Percentiles rank a stretch among this genome's conserved stretches.
These are phyloP conservation scores for Burhinus bistriatus DNA, from an alignment of 2,113 vertebrate species.

Conservation along the genomic window DNA sequence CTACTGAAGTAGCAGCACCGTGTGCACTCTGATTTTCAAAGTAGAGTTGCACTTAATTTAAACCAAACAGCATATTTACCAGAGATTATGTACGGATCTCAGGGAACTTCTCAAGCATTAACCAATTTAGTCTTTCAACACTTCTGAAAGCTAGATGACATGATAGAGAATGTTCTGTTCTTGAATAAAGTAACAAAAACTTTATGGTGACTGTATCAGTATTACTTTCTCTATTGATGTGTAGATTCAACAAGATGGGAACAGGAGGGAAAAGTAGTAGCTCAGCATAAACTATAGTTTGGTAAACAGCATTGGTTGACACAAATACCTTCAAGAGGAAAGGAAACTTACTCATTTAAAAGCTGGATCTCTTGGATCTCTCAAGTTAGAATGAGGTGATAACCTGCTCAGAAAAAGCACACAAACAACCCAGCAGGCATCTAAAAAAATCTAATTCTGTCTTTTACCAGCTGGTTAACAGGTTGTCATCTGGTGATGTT, in stretches of 20 bases:
- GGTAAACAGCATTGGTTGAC: not conserved
- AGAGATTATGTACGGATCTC: not conserved
- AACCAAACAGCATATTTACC: not conserved
- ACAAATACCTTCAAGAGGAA: not conserved
- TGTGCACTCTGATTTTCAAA: not conserved
- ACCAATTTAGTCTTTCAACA: not conserved
- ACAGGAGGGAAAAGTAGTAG: not conserved
- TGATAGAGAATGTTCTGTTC: not conserved
- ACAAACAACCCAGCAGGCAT: not conserved
- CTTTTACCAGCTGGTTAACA: not conserved
- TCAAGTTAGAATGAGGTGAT: not conserved
- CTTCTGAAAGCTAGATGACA: not conserved
- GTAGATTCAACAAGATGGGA: not conserved
- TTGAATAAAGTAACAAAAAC: not conserved
- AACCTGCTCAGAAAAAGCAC: not conserved
- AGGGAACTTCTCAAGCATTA: not conserved
- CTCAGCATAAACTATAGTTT: not conserved
- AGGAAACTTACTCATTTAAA: not conserved
- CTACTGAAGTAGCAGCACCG: not conserved
- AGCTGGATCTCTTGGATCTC: not conserved
- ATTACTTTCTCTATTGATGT: not conserved
- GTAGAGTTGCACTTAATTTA: not conserved
- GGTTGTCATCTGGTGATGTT: not conserved
- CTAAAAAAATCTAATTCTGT: not conserved
- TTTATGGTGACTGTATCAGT: not conserved